A percentile compares a stretch with the other conserved stretches of the same genome.
Conservation (phyloP, 2,113 vertebrate genomes). For the Petrocephalus zakoni region DNA sequence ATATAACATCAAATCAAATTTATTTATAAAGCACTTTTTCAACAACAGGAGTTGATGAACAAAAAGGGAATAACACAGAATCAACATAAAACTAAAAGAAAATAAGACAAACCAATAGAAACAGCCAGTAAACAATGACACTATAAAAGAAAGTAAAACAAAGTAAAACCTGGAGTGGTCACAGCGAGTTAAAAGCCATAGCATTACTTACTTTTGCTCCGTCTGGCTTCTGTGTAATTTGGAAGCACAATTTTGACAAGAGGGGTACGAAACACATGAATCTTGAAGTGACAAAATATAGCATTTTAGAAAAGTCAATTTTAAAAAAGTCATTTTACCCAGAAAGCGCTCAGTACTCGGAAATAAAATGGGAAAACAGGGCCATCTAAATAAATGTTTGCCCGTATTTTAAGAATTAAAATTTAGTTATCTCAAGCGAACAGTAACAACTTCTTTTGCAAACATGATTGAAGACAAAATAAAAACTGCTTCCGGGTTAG, state of each 20-base stretch:
- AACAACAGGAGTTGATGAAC: too few species aligned
- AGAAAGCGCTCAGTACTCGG: not conserved
- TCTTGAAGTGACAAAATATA: constrained; percentile 68
- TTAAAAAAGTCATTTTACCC: not conserved
- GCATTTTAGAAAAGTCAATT: constrained; percentile 56
- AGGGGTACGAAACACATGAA: constrained; percentile 63
- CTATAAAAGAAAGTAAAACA: too few species aligned
- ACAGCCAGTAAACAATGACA: too few species aligned
- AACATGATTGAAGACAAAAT: not conserved
- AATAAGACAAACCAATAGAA: too few species aligned
- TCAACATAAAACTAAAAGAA: too few species aligned
- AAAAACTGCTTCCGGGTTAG: not conserved
- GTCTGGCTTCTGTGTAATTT: constrained; percentile 47
- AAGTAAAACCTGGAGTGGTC: too few species aligned
- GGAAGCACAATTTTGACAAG: constrained; percentile 66
- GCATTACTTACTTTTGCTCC: constrained; percentile 48
- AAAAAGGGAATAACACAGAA: too few species aligned
- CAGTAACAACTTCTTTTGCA: not conserved
- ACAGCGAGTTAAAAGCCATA: too few species aligned
- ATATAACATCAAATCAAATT: too few species aligned
- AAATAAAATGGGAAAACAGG: not conserved
- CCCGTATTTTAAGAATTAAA: not conserved
- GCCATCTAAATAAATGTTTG: not conserved
- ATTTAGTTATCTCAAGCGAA: too few species aligned
- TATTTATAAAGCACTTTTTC: too few species aligned